Evolutionary conservation across 2,888 invertebrate genomes (phyloP), one percentile per base, ranked within the genome.

Genomic region (Himalopsyche anomala): DNA sequence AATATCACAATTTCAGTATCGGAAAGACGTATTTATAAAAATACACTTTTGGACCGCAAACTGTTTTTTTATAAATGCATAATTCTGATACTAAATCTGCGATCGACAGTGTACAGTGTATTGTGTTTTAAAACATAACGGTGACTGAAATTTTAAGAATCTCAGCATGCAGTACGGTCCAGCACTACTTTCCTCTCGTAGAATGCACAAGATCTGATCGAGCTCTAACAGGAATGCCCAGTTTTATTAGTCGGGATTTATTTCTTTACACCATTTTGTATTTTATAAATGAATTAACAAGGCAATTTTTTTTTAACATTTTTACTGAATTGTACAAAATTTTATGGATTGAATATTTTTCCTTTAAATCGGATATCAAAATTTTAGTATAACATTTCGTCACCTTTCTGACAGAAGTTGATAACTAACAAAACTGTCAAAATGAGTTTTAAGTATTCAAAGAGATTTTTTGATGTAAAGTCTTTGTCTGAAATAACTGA

Each of bases 141-240:
- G 38, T 74, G 74, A 74, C 36, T 74, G 38, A 74, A 74, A 38
- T 74, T 74, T 74, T 38, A 74, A 51, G 42, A 19, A 42, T 82
- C 79, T 82, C 17, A 69, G 82, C 85, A 85, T 84, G 81, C 19
- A n/a, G 74, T 40, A 84, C 42, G 36, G 62, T 42, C 36, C 74
- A 62, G 80, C 74, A 84, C 80, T 15, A 17, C 79, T 79, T 54
- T 17, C 62, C 51, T 79, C 74, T 74, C 42, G 12, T 83, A 83
- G 83, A 69, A n/a, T 80, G 84, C 81, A 84, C 84, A 84, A 81
- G 62, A 36, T n/a, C 28, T 19, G n/a, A 56, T 69, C 80, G n/a
- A 81, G 86, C 85, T 87, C 87, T 86, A 83, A 84, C 62, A 86
- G 84, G 86, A 83, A 86, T 87, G 86, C 62, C 69, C 85, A 69